Percentiles rank a stretch among this genome's conserved stretches.
These are phyloP conservation scores for Actinostola sp. DNA, from an alignment of 92 coral and sea anemone genomes.

Conservation along the genomic window DNA sequence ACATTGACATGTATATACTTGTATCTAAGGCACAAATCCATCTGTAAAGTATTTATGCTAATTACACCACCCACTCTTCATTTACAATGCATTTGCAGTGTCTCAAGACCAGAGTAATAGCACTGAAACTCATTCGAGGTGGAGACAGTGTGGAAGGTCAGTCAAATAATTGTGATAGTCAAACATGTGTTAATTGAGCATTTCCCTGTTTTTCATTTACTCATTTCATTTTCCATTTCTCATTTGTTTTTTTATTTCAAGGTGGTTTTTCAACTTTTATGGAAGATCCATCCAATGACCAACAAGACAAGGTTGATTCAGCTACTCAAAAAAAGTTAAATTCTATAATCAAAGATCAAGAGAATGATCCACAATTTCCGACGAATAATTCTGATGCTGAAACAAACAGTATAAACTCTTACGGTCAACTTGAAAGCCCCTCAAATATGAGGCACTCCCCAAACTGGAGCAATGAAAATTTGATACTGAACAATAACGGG, in stretches of 20 bases:
- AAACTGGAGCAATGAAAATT: constrained; percentile 28
- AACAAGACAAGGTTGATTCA: constrained; percentile 65
- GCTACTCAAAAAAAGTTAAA: constrained; percentile 63
- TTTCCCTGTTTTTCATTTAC: not conserved
- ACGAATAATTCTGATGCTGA: constrained; percentile 80
- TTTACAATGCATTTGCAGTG: constrained; percentile 53
- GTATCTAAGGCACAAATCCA: not conserved
- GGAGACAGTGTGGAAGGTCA: constrained; percentile 36
- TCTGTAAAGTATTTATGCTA: not conserved
- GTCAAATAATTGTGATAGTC: not conserved
- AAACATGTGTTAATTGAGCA: not conserved
- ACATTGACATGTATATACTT: no score
- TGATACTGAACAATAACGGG: constrained; percentile 16
- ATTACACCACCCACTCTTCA: not conserved
- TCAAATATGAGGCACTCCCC: constrained; percentile 16
- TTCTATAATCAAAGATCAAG: constrained; percentile 71
- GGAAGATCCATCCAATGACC: constrained; percentile 30
- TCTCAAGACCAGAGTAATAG: constrained; percentile 85
- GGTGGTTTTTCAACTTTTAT: constrained; percentile 33
- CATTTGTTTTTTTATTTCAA: not conserved
- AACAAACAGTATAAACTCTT: constrained; percentile 40
- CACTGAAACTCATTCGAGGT: constrained; percentile 81
- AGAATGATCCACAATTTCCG: constrained; percentile 77
- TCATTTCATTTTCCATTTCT: not conserved
- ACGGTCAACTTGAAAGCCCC: constrained; percentile 18